A percentile compares a stretch with the other conserved stretches of the same genome.
These are phyloP conservation scores for Thinocorus orbignyianus DNA, from an alignment of 2,113 vertebrate genomes.

Conservation along the genomic window DNA sequence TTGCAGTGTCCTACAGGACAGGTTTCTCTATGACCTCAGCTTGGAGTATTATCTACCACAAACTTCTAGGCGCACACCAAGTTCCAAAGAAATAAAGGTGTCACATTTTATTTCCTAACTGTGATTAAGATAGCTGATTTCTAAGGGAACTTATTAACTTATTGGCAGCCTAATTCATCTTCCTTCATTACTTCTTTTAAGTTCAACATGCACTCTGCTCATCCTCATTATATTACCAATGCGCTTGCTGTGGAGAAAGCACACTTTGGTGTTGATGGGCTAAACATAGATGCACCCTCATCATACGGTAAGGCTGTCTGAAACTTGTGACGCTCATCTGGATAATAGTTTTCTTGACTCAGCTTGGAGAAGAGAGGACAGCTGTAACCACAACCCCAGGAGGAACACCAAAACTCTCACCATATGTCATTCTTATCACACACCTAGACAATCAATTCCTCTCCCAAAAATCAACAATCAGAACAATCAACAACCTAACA, in stretches of 20 bases:
- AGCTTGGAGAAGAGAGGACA: not conserved
- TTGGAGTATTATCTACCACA: not conserved
- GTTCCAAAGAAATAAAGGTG: not conserved
- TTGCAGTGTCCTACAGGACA: not conserved
- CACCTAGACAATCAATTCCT: not conserved
- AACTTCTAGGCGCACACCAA: not conserved
- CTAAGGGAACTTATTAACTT: not conserved
- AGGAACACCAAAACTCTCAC: not conserved
- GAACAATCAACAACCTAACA: not conserved
- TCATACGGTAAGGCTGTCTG: too few relatives aligned
- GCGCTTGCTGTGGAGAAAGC: accelerated
- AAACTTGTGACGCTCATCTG: not conserved
- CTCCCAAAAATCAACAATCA: not conserved
- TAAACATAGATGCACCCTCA: not conserved
- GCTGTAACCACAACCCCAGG: not conserved
- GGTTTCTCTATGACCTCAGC: not conserved
- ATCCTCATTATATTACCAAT: not conserved
- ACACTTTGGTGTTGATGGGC: accelerated
- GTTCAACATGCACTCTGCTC: not conserved
- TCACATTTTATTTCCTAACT: not conserved
- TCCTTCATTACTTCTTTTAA: not conserved
- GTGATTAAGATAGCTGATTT: not conserved
- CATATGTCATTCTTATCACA: not conserved
- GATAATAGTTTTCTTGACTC: not conserved
- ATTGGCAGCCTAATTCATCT: not conserved